phyloP scores from a whole-genome alignment of 2,113 vertebrate species.

The Leucosticte australis region DNA sequence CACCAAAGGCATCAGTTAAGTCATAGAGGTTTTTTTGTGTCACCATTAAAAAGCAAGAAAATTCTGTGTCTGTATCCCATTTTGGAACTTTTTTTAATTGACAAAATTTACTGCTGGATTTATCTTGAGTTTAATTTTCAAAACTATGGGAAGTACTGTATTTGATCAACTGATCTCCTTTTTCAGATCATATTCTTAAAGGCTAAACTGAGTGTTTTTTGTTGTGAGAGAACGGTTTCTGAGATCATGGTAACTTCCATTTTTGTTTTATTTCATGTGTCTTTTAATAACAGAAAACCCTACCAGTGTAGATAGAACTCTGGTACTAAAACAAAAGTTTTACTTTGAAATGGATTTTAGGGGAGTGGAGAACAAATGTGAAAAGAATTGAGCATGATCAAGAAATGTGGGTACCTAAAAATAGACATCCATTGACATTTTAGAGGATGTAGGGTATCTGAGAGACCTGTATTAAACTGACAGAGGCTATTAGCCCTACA shows the following conservation, averaged over 20 bases:
- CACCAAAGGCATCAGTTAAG: neutral
- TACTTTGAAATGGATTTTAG: neutral
- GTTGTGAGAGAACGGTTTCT: neutral
- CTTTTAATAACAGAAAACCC: neutral
- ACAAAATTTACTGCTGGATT: neutral
- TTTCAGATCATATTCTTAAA: neutral
- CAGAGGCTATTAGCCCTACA: neutral
- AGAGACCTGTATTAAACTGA: neutral
- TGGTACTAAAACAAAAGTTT: neutral
- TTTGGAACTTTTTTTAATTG: neutral
- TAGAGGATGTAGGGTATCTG: neutral
- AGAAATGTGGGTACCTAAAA: neutral
- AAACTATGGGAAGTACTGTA: neutral
- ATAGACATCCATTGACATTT: neutral
- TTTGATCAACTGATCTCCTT: neutral
- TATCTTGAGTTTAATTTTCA: neutral
- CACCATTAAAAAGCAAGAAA: neutral
- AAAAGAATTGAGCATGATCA: neutral
- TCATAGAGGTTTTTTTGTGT: neutral
- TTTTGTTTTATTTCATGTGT: neutral
- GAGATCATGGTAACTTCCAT: neutral
- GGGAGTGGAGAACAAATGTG: neutral
- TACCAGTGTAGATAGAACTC: neutral
- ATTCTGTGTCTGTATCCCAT: neutral
- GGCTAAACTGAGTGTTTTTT: neutral